Evolutionary conservation across 2,797 vertebrate genomes (phyloP), one percentile per base, ranked within the genome.

Genomic region (Serranus cabrilla): DNA sequence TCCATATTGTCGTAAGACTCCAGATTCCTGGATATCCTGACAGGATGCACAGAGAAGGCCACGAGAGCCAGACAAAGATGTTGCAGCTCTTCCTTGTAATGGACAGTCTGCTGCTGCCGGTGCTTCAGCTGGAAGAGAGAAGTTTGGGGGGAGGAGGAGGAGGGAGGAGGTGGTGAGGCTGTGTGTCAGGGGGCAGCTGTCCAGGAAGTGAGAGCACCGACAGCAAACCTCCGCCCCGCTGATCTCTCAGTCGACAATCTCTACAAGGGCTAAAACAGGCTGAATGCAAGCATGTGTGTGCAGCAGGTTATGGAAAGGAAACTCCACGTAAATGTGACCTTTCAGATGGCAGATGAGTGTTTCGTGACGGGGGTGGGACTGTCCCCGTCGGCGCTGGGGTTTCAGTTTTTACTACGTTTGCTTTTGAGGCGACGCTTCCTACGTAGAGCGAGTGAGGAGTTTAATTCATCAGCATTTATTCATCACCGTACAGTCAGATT

Each of bases 11-110:
- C 31, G 7, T 45, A 73, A 79, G 60, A 51, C 74, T 82, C 56
- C 75, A 77, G 74, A 87, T 87, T 89, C 78, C 86, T 90, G 86
- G 79, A 90, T 90, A 84, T 91, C 86, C 89, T 88, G 87, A 84
- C 85, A 89, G 92, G 91, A 93, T 91, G 81, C 69, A 71, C 62
- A 45, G 74, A 71, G 72, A 68, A 76, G 51, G 59, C 72, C 45
- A 49, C 46, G 5, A 51, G 79, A 66, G 57, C 55, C 55, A 16
- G 42, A n/a, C 51, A 81, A 83, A 80, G 78, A 83, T 74, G 78
- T 60, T 49, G 72, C 74, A 43, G 58, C 72, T 84, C 59, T 74
- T 83, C 61, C 55, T 85, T 74, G 70, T 71, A 78, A 81, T 73
- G 74, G 84, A 66, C 56, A 1, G 64, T 67, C 57, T 55, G 60